Conservation (phyloP, 2,797 vertebrate genomes). For the Danio choprae region DNA sequence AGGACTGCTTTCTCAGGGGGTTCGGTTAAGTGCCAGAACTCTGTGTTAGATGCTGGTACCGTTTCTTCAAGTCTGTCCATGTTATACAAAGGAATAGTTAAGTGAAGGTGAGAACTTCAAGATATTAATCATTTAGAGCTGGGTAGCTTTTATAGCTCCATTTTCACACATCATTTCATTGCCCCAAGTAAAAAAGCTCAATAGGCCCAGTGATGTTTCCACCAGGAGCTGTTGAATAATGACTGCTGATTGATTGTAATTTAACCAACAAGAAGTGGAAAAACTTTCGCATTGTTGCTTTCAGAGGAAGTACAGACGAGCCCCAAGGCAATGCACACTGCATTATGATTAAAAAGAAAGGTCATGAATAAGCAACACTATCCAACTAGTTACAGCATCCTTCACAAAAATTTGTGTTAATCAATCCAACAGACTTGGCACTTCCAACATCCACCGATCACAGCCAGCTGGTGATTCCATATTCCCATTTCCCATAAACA, state of each 20-base stretch:
- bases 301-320: conserved; percentile 13
- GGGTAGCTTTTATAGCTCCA: neutral
- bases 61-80: neutral
- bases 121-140: conserved; percentile 13
- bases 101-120: conserved; percentile 20
- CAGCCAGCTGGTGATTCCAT: conserved; percentile 23
- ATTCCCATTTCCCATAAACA: neutral
- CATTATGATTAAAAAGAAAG: conserved; percentile 5
- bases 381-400: neutral
- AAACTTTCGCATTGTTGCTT: conserved; percentile 3
- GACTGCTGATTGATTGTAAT: conserved; percentile 16
- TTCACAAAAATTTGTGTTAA: neutral
- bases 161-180: conserved; percentile 15
- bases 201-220: conserved; percentile 27
- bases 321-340: conserved; percentile 30
- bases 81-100: neutral
- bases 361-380: neutral
- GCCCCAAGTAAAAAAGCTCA: conserved; percentile 27
- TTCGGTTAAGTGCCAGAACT: conserved; percentile 14
- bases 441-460: neutral
- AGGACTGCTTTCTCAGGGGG: neutral
- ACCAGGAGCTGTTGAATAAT: conserved; percentile 38
- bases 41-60: neutral
- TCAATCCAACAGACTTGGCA: neutral
- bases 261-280: neutral